Percentiles rank a stretch among this genome's conserved stretches.
These are phyloP conservation scores for Byasa hedistus DNA, from an alignment of 2,888 invertebrate genomes.

Conservation along the genomic window DNA sequence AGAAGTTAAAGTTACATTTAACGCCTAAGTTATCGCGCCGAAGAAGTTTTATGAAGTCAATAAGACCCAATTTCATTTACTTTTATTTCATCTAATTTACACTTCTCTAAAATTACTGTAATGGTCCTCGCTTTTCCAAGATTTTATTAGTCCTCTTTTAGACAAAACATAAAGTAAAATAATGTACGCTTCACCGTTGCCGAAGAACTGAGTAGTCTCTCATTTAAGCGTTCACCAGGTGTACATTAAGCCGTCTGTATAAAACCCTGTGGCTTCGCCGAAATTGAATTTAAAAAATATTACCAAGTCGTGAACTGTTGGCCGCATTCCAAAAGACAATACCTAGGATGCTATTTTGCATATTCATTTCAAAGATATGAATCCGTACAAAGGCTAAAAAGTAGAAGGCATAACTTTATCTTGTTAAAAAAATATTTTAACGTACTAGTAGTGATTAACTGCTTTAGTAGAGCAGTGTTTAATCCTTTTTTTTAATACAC, in stretches of 20 bases:
- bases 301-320: slow-evolving; percentile 72
- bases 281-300: slow-evolving; percentile 81
- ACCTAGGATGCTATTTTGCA: slow-evolving; percentile 64
- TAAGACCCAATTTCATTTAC: no score
- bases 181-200: slow-evolving; percentile 13
- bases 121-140: no score
- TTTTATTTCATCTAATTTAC: no score
- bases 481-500: no score
- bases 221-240: slow-evolving; percentile 76
- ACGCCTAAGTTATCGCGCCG: no score
- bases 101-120: no score
- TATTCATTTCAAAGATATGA: slow-evolving; percentile 74
- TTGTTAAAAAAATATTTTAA: slow-evolving; percentile 42
- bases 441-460: background rate
- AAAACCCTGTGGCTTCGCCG: slow-evolving; percentile 73
- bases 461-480: no score
- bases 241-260: slow-evolving; percentile 75
- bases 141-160: background rate
- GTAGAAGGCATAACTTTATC: slow-evolving; percentile 37
- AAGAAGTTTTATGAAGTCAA: no score
- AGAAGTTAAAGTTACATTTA: no score
- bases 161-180: background rate
- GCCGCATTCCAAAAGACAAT: slow-evolving; percentile 76
- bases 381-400: slow-evolving; percentile 43
- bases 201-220: slow-evolving; percentile 56